Base-by-base conservation (phyloP, 2,113 vertebrate genomes). In the Piliocolobus tephrosceles region DNA sequence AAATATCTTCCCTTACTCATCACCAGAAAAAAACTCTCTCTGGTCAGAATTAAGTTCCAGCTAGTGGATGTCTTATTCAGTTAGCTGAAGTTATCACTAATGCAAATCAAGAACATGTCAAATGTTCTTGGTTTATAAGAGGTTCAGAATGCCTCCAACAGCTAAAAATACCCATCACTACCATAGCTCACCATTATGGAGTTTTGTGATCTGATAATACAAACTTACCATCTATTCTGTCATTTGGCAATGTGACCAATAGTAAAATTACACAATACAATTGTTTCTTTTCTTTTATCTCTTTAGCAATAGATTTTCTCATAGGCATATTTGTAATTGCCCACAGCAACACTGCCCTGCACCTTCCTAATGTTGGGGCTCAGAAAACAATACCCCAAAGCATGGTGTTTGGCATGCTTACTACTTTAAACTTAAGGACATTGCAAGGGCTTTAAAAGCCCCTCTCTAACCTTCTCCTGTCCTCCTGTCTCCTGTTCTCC, bases 11-110 rank as follows among this genome's bases (percentile, higher is more conserved):
- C 66, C 47, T 91, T 87, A 57, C 8, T 64, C 14, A 75, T 75
- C 38, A 66, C 57, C 32, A 47, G 55, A 82, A 93, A 57, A 57
- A 68, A 80, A 81, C 45, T 75, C 38, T 94, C 38, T 1, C 86
- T 91, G 20, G 1, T 57, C 18, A 87, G 47, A 90, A 81, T 87
- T 75, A 94, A 91, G 50, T 91, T 66, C 38, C 68, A 66, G 82
- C 12, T 50, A 82, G 82, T 5, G 72, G 8, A 81, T 91, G 75
- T 81, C 47, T 94, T 82, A 73, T 68, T 68, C 32, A 35, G 20
- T 73, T 81, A 72, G 81, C n/a, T 47, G 40, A 90, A 91, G 27
- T 91, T 87, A 68, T 76, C 68, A 91, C 66, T 80, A 87, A 94
- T 81, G 10, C 20, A 16, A 47, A 17, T 82, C 23, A 90, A 96